A percentile compares a stretch with the other conserved stretches of the same genome.
These are phyloP conservation scores for Drosophila quinaria DNA, from an alignment of 2,888 invertebrate species.

Conservation along the genomic window DNA sequence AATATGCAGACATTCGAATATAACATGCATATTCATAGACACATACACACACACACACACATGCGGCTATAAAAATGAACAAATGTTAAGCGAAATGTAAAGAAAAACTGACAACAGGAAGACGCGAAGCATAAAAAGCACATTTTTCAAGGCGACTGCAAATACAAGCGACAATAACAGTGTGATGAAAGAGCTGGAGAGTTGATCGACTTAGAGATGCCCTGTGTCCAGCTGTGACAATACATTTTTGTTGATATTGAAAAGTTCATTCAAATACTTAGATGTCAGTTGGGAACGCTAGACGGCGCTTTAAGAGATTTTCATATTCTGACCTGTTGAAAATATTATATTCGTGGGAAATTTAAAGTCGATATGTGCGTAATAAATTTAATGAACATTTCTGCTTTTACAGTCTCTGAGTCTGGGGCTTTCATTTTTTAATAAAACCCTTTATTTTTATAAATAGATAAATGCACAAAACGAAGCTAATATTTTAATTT, in stretches of 20 bases:
- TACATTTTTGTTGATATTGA: not conserved
- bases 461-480: no score
- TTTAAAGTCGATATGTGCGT: no score
- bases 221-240: not conserved
- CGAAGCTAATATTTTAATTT: no score
- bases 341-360: not conserved
- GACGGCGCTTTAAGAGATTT: not conserved
- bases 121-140: conserved; percentile 80
- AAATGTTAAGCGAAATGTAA: conserved; percentile 82
- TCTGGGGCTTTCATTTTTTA: no score
- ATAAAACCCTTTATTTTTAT: no score
- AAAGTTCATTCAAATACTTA: not conserved
- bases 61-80: conserved; percentile 79
- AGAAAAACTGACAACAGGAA: conserved; percentile 80
- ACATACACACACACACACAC: conserved; percentile 33
- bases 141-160: conserved; percentile 76
- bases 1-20: conserved; percentile 48
- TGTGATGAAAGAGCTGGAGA: not conserved
- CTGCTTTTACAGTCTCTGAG: no score
- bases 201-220: not conserved
- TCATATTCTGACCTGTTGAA: not conserved
- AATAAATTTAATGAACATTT: no score
- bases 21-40: conserved; percentile 29
- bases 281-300: not conserved
- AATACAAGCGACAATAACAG: conserved; percentile 36